These are phyloP conservation scores for Callinectes sapidus DNA, from an alignment of 2,888 invertebrate species.

Conservation along the genomic window DNA sequence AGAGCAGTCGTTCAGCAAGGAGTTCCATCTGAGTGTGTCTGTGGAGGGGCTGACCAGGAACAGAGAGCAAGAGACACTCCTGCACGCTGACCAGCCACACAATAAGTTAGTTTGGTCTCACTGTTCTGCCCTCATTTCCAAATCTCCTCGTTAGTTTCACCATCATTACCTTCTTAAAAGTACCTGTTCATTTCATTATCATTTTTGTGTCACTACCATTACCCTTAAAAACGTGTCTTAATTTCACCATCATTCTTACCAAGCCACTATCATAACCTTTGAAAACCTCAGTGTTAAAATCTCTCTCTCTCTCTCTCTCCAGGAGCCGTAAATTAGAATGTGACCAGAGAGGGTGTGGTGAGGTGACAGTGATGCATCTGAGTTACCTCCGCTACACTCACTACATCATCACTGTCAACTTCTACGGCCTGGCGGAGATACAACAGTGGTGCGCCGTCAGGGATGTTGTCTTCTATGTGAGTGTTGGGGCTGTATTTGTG, in stretches of 20 bases:
- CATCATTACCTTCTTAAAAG: too few species aligned
- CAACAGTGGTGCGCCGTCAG: constrained; percentile 89
- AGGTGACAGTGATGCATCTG: constrained; percentile 91
- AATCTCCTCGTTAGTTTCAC: too few species aligned
- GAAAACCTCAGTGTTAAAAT: too few species aligned
- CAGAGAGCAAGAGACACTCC: constrained; percentile 42
- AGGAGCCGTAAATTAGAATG: constrained; percentile 81
- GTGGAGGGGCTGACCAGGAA: constrained; percentile 69
- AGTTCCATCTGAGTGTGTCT: constrained; percentile 69
- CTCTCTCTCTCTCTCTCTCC: constrained; percentile 42
- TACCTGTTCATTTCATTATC: too few species aligned
- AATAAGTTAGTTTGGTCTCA: constrained; percentile 81
- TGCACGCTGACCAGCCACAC: constrained; percentile 79
- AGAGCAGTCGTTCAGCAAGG: constrained; percentile 69
- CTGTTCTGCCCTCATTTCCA: background rate
- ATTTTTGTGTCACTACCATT: background rate
- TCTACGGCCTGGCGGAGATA: constrained; percentile 89
- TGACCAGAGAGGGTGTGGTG: constrained; percentile 87
- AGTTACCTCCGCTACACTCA: constrained; percentile 92
- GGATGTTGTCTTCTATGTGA: constrained; percentile 87
- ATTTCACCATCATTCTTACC: too few species aligned
- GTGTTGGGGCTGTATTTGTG: constrained; percentile 75
- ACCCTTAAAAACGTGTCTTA: too few species aligned
- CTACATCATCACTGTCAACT: constrained; percentile 89
- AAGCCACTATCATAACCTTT: too few species aligned